These are phyloP conservation scores for Leptatherina wallacei DNA, from an alignment of 2,797 vertebrate genomes.

Conservation along the genomic window DNA sequence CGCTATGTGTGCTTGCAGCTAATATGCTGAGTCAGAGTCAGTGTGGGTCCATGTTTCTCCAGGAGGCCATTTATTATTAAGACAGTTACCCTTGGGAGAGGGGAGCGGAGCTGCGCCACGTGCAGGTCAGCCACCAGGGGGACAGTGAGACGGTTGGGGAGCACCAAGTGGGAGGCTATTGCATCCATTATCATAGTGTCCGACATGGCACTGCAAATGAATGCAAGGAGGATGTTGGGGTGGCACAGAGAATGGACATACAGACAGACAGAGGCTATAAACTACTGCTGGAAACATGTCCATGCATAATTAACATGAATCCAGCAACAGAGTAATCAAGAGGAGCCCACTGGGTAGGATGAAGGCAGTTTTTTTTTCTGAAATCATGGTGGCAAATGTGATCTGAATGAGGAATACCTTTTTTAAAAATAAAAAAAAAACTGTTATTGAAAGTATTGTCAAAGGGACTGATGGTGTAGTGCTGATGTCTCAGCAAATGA, in stretches of 20 bases:
- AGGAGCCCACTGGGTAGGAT: conserved; percentile 20
- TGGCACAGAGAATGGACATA: conserved; percentile 55
- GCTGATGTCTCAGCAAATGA: conserved; percentile 14
- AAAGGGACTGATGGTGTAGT: conserved; percentile 8
- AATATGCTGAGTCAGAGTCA: conserved; percentile 21
- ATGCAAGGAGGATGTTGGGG: conserved; percentile 68
- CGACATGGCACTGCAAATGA: conserved; percentile 88
- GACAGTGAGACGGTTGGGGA: conserved; percentile 93
- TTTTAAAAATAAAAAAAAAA: conserved; percentile 6
- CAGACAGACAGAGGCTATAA: conserved; percentile 59
- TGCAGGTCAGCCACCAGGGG: conserved; percentile 91
- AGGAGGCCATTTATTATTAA: conserved; percentile 43
- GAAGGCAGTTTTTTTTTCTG: conserved; percentile 29
- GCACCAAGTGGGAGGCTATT: conserved; percentile 91
- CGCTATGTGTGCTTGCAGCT: conserved; percentile 39
- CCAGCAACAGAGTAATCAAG: conserved; percentile 35
- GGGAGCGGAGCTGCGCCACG: conserved; percentile 91
- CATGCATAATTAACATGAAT: conserved; percentile 57
- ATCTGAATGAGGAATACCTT: conserved; percentile 9
- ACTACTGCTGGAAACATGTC: conserved; percentile 45
- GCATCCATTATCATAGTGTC: conserved; percentile 97
- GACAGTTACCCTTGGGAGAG: conserved; percentile 91
- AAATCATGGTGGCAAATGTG: conserved; percentile 35
- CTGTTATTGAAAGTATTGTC: conserved; percentile 48
- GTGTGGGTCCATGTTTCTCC: conserved; percentile 33